Base-by-base conservation (phyloP, 2,113 vertebrate genomes). In the Lasiurus borealis region DNA sequence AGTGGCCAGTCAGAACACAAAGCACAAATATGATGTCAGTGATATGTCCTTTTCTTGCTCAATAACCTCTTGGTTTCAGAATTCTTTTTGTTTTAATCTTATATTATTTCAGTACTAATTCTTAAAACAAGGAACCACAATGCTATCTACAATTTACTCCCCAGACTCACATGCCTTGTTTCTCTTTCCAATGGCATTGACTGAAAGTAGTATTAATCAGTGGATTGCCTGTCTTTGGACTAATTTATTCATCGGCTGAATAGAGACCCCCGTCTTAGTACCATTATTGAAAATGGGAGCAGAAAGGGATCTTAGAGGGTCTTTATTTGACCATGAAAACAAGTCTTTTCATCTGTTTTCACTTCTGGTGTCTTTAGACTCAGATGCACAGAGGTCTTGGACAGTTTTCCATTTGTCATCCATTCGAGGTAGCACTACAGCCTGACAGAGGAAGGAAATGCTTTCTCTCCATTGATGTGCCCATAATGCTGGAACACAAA, bases 251-350 rank as follows among this genome's bases (percentile, higher is more conserved):
- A 64, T 44, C 11, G 21, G n/a, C 29, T 88, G 48, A 59, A 72
- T 46, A 62, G 7, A 94, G 59, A 82, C 46, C 40, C 73, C 73
- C 29, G 54, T 34, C 44, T 85, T 46, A 78, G 31, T 71, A 16
- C 16, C 66, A 69, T 73, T 64, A 62, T 14, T 91, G 68, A 95
- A 92, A 95, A 92, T 2, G 1, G 18, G 46, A 11, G 23, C 23
- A 75, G 50, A 86, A 91, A 82, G 21, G 21, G 62, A 90, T 11
- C 48, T n/a, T 62, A 85, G 29, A 92, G 34, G 4, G 54, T 68
- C 44, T 92, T 88, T 91, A 85, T 96, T 64, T 93, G 48, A 14
- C 23, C 23, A 82, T 52, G 23, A 95, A 93, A 91, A 68, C 21
- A 69, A 84, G 40, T 6, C 29, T 87, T 88, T 85, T 91, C 80